Conservation (phyloP, 2,797 vertebrate species). For the Pelodytes ibericus region DNA sequence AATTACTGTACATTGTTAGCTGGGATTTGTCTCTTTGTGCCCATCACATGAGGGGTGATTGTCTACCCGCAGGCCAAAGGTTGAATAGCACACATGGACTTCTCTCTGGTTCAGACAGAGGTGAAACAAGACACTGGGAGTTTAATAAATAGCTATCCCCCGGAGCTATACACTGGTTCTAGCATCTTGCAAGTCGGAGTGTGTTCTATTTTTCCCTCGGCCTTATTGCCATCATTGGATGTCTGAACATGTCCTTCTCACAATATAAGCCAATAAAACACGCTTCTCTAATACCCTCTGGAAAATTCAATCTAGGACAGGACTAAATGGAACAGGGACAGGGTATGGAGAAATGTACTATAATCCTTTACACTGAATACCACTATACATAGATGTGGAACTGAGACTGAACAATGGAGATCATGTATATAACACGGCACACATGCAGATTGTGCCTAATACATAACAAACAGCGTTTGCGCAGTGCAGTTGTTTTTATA, state of each 20-base stretch:
- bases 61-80: conserved; percentile 15
- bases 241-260: conserved; percentile 13
- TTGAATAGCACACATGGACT: conserved; percentile 13
- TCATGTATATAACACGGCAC: too few relatives aligned
- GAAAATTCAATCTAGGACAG: not conserved
- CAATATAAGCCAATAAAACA: conserved; percentile 6
- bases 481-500: too few relatives aligned
- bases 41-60: conserved; percentile 8
- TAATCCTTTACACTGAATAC: too few relatives aligned
- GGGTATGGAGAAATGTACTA: too few relatives aligned
- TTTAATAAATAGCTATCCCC: conserved; percentile 22
- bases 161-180: not conserved
- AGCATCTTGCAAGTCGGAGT: not conserved
- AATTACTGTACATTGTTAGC: conserved; percentile 10
- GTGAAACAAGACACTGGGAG: conserved; percentile 21
- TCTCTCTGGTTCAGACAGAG: conserved; percentile 31
- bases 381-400: too few relatives aligned
- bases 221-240: conserved; percentile 11
- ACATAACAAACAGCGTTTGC: too few relatives aligned
- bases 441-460: too few relatives aligned
- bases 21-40: conserved; percentile 8
- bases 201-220: conserved; percentile 13
- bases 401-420: too few relatives aligned
- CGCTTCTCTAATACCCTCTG: not conserved
- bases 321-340: not conserved